Base-by-base conservation (phyloP, 2,113 vertebrate genomes). In the Lates calcarifer region DNA sequence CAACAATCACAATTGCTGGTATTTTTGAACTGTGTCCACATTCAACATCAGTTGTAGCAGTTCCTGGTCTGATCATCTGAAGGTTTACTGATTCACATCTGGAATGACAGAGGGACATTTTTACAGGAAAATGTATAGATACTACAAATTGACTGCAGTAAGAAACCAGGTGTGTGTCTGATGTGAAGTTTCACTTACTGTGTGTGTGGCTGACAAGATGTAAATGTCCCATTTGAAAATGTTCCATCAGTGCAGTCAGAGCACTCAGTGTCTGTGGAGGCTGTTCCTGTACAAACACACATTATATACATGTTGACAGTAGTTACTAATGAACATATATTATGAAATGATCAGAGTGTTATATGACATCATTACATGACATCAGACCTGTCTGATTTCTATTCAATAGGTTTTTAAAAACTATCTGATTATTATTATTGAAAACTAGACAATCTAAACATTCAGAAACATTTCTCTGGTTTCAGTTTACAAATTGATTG, bases 201-300 rank as follows among this genome's bases (percentile, higher is more conserved):
- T 74, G 18, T 84, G 81, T 79, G 78, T 26, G 31, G 45, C 15
- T 13, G 86, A 82, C 83, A 90, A 33, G n/a, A 29, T 41, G 80
- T 37, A n/a, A 26, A 45, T 14, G 65, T 75, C 49, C 83, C 88
- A 65, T 86, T 1, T 6, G 74, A 86, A 84, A 86, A 88, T 26
- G 77, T 82, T 55, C 71, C 83, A 17, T 0, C 29, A 2, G 9
- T 63, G 74, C 85, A 90, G 69, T 64, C 61, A 33, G 70, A 71
- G 39, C 81, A 90, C 13, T 14, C 31, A 24, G 79, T 55, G 82
- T 87, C 84, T 60, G 14, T 20, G 17, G 1, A 17, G 3, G 75
- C 11, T 10, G 75, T 70, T 69, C 81, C 84, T 87, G 74, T 6
- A 81, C 5, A 70, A 18, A 65, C n/a, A 67, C 14, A 0, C 8